phyloP scores from a whole-genome alignment of 2,888 invertebrate species.

The Petrophora chlorosata region DNA sequence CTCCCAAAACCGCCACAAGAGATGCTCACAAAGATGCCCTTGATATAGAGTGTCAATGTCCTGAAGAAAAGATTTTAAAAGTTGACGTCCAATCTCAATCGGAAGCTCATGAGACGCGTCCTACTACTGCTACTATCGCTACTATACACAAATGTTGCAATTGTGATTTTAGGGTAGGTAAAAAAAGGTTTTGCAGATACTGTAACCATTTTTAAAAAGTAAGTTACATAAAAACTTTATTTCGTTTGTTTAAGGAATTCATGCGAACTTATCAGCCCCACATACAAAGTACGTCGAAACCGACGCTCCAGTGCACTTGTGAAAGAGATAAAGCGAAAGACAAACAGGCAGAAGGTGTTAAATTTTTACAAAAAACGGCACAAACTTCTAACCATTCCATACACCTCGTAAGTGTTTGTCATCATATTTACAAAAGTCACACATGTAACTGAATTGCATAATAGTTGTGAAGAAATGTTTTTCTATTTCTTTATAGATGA shows the following conservation, averaged over 20 bases:
- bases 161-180: constrained; percentile 9
- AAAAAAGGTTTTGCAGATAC: neutral
- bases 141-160: constrained; percentile 3
- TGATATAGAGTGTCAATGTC: constrained; percentile 13
- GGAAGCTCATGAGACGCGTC: neutral
- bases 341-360: neutral
- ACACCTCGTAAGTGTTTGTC: constrained; percentile 51
- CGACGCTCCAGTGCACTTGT: constrained; percentile 6
- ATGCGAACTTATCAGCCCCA: constrained; percentile 1
- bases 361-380: constrained; percentile 13
- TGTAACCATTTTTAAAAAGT: neutral
- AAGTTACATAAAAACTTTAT: neutral
- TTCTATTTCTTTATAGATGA: constrained; percentile 46
- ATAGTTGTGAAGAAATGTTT: constrained; percentile 8
- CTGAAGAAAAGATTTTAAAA: constrained; percentile 7
- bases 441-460: constrained; percentile 28
- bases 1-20: neutral
- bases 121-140: constrained; percentile 1
- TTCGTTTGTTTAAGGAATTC: constrained; percentile 13
- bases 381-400: constrained; percentile 67
- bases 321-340: neutral
- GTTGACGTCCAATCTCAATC: constrained; percentile 18
- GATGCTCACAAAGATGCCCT: too few species aligned
- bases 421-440: constrained; percentile 5
- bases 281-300: constrained; percentile 16